Evolutionary conservation across 30 jellyfish, hydroid and myxozoan species (phyloP).

Genomic region (Aurelia sp.): DNA sequence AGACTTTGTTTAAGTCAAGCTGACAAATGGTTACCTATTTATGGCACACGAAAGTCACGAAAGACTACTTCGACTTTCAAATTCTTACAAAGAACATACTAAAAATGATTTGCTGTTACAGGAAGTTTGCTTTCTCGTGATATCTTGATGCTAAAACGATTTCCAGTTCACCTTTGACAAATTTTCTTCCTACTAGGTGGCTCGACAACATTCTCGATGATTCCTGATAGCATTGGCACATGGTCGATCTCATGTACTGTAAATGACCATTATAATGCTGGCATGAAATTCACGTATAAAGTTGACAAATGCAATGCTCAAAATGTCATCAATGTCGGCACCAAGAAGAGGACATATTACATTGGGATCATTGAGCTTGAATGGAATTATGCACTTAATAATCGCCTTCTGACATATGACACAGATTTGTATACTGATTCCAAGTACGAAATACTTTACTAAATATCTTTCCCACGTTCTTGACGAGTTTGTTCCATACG

Average conservation of each 20-base stretch:
- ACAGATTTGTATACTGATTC: constrained; percentile 9
- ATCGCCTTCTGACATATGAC: constrained; percentile 37
- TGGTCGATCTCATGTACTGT: constrained; percentile 52
- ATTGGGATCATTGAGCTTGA: constrained; percentile 68
- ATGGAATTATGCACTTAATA: constrained; percentile 77
- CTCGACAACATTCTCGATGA: constrained; percentile 63
- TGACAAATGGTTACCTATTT: too few species aligned
- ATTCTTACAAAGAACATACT: too few species aligned
- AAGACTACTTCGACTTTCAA: too few species aligned
- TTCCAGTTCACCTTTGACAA: too few species aligned
- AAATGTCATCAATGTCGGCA: background rate
- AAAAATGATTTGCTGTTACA: too few species aligned
- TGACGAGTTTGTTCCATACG: too few species aligned
- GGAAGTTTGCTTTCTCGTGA: too few species aligned
- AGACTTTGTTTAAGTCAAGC: too few species aligned
- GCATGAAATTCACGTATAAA: constrained; percentile 59
- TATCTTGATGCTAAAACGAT: too few species aligned
- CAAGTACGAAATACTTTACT: background rate
- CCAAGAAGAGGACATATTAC: constrained; percentile 22
- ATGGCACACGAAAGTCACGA: too few species aligned
- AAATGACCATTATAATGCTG: constrained; percentile 62
- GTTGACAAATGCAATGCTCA: constrained; percentile 36
- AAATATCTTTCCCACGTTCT: too few species aligned
- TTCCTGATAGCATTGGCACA: constrained; percentile 64
- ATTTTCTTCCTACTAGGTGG: constrained; percentile 12